phyloP scores from a whole-genome alignment of 53 echinoderm and acorn worm species.

The Echinarachnius parma region DNA sequence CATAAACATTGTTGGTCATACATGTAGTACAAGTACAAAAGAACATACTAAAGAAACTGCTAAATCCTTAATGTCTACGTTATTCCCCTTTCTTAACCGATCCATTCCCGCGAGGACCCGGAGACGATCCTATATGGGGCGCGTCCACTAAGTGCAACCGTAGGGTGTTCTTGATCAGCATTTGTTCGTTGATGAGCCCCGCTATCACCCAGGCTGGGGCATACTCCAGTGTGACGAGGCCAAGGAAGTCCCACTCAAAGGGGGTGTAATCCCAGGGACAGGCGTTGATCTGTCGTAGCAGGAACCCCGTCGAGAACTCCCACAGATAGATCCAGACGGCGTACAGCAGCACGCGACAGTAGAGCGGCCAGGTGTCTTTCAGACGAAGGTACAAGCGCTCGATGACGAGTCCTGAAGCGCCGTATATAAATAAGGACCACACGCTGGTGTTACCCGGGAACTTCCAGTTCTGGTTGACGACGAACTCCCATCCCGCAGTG shows the following conservation, averaged over 20 bases:
- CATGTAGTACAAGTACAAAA: too few relatives aligned
- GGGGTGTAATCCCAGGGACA: conserved; percentile 99
- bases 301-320: conserved; percentile 89
- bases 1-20: too few relatives aligned
- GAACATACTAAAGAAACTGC: too few relatives aligned
- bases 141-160: conserved; percentile 65
- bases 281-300: conserved; percentile 82
- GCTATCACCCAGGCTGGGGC: conserved; percentile 90
- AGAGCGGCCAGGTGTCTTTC: conserved; percentile 59
- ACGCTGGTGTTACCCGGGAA: conserved; percentile 94
- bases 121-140: not conserved
- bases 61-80: too few relatives aligned
- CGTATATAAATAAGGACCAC: conserved; percentile 96
- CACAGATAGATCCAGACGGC: conserved; percentile 85
- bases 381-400: conserved; percentile 68
- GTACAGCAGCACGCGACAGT: conserved; percentile 66
- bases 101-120: conserved; percentile 40
- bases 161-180: conserved; percentile 83
- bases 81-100: conserved; percentile 31
- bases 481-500: conserved; percentile 98
- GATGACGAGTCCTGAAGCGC: conserved; percentile 73
- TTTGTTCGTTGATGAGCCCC: conserved; percentile 70
- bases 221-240: conserved; percentile 92
- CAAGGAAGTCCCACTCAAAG: conserved; percentile 94
- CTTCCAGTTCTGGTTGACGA: conserved; percentile 89